Percentiles rank a stretch among this genome's conserved stretches.
phyloP scores from a whole-genome alignment of 2,797 vertebrate species.

The Cyclura pinguis region DNA sequence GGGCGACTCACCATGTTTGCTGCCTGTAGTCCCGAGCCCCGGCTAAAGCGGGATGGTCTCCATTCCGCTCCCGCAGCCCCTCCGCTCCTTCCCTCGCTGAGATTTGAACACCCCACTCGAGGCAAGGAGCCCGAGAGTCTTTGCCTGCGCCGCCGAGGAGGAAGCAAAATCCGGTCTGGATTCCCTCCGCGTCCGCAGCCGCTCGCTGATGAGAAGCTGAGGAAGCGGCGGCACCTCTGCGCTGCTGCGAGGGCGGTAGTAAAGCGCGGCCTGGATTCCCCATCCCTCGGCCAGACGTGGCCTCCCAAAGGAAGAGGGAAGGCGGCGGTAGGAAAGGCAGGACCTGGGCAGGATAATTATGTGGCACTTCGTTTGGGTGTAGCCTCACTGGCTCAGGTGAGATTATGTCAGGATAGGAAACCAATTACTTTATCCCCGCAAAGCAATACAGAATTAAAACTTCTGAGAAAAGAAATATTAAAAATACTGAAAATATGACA shows the following conservation, averaged over 20 bases:
- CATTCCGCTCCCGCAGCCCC: neutral
- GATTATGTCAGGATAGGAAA: neutral
- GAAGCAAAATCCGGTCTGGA: slow-evolving; percentile 73
- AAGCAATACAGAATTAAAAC: neutral
- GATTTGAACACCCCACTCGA: slow-evolving; percentile 41
- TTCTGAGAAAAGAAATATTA: neutral
- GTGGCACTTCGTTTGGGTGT: neutral
- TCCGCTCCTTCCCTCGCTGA: neutral
- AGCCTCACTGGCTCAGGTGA: neutral
- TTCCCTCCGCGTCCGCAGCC: neutral
- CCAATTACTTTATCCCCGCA: neutral
- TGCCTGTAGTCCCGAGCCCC: neutral
- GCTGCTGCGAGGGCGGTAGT: neutral
- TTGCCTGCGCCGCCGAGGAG: slow-evolving; percentile 46
- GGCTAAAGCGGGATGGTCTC: neutral
- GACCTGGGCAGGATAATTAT: neutral
- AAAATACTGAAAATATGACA: neutral
- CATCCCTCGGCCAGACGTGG: neutral
- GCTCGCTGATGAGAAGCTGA: neutral
- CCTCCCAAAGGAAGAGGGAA: too few species aligned
- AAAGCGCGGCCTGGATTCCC: slow-evolving; percentile 24
- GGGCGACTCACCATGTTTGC: slow-evolving; percentile 66
- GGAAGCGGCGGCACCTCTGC: neutral
- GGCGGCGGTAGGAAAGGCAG: too few species aligned
- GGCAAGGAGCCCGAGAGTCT: slow-evolving; percentile 50